Conservation (phyloP, 2,888 invertebrate species). For the Tenodera sinensis region DNA sequence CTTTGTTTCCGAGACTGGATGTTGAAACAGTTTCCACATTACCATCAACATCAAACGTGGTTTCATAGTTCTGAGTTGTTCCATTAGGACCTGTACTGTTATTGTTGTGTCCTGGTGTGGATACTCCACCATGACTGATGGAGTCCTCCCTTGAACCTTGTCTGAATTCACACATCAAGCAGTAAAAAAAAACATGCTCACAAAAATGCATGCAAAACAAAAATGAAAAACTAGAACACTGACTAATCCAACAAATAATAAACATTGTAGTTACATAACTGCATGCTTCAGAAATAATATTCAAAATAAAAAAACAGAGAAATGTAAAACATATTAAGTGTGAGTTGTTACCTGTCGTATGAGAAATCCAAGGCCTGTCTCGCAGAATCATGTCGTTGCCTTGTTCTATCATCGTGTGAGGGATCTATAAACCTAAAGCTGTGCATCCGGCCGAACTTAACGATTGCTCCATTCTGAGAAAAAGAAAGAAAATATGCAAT, state of each 20-base stretch:
- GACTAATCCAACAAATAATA: background rate
- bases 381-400: slow-evolving; percentile 70
- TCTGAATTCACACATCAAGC: slow-evolving; percentile 26
- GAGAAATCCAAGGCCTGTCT: slow-evolving; percentile 59
- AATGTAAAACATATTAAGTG: slow-evolving; percentile 28
- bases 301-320: slow-evolving; percentile 37
- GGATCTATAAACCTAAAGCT: slow-evolving; percentile 84
- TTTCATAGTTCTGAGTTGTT: slow-evolving; percentile 70
- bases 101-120: slow-evolving; percentile 20
- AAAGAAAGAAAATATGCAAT: background rate
- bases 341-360: slow-evolving; percentile 66
- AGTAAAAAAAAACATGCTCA: background rate
- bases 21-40: slow-evolving; percentile 89
- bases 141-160: slow-evolving; percentile 27
- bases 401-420: slow-evolving; percentile 72
- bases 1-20: slow-evolving; percentile 69
- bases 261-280: background rate
- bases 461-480: slow-evolving; percentile 71
- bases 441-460: slow-evolving; percentile 83
- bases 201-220: background rate
- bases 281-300: background rate
- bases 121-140: slow-evolving; percentile 21
- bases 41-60: slow-evolving; percentile 87
- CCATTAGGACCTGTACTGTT: slow-evolving; percentile 43
- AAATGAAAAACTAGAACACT: background rate